Conservation (phyloP, 2,113 vertebrate genomes). For the Pelecanoides urinatrix region DNA sequence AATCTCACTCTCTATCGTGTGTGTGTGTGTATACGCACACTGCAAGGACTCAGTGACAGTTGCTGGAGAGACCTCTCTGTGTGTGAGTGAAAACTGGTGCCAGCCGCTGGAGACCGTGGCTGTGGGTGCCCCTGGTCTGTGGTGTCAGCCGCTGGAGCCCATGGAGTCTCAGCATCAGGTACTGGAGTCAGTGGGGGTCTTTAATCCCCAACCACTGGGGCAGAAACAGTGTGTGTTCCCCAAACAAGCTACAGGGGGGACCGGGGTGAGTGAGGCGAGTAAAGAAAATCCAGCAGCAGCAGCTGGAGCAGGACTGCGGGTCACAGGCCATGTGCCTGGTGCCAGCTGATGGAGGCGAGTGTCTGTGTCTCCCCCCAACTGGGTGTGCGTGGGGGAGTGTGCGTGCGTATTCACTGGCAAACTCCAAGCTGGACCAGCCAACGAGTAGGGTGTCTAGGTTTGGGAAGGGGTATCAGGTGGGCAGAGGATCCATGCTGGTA, state of each 20-base stretch:
- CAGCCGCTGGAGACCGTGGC: background rate
- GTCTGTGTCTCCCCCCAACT: background rate
- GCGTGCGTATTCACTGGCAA: background rate
- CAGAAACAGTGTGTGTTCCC: background rate
- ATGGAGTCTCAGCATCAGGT: background rate
- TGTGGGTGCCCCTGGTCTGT: background rate
- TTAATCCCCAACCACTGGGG: background rate
- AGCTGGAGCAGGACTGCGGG: rapidly evolving
- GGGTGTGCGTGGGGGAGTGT: rapidly evolving
- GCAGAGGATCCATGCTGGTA: too few species aligned
- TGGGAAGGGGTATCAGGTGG: rapidly evolving
- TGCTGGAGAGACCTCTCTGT: background rate
- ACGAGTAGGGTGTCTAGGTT: rapidly evolving
- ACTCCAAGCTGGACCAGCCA: background rate
- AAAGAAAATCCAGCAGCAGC: background rate
- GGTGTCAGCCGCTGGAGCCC: background rate
- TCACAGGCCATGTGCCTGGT: background rate
- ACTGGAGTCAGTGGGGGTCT: background rate
- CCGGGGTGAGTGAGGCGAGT: background rate
- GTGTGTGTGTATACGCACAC: too few species aligned
- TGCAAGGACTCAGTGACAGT: background rate
- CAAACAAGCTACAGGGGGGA: background rate
- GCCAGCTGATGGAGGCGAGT: rapidly evolving
- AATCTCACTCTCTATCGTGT: background rate
- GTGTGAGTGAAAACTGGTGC: background rate